phyloP scores from a whole-genome alignment of 2,888 invertebrate genomes.

The Nemotelus pantherinus region DNA sequence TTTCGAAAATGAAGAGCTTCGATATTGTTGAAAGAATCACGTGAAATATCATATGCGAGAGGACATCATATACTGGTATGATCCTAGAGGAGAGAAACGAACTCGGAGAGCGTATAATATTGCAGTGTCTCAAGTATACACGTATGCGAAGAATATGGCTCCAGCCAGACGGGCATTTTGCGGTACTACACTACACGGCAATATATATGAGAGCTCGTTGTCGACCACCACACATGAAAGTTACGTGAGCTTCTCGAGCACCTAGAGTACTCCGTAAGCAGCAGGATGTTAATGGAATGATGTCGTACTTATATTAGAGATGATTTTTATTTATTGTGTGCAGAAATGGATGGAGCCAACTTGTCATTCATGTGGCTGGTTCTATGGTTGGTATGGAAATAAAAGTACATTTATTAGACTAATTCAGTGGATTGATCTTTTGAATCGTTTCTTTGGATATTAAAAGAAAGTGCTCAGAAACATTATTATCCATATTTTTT shows the following conservation, averaged over 20 bases:
- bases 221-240: conserved; percentile 27
- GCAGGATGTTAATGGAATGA: conserved; percentile 41
- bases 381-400: background rate
- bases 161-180: conserved; percentile 50
- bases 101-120: conserved; percentile 30
- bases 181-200: conserved; percentile 44
- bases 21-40: conserved; percentile 44
- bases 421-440: background rate
- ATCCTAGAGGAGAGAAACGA: conserved; percentile 1
- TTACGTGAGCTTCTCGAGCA: conserved; percentile 31
- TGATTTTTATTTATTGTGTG: conserved; percentile 22
- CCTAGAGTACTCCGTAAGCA: conserved; percentile 21
- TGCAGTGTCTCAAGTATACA: conserved; percentile 30
- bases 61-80: conserved; percentile 10
- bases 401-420: background rate
- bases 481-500: too few relatives aligned
- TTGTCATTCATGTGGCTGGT: background rate
- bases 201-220: background rate
- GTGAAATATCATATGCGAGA: conserved; percentile 43
- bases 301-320: conserved; percentile 11
- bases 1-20: conserved; percentile 48
- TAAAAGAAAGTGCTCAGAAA: too few relatives aligned
- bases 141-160: conserved; percentile 44
- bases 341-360: background rate
- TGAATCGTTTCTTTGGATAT: background rate